Evolutionary conservation across 2,888 invertebrate species (phyloP), one percentile per base, ranked within the genome.

Genomic region (Melangyna quadrimaculata): DNA sequence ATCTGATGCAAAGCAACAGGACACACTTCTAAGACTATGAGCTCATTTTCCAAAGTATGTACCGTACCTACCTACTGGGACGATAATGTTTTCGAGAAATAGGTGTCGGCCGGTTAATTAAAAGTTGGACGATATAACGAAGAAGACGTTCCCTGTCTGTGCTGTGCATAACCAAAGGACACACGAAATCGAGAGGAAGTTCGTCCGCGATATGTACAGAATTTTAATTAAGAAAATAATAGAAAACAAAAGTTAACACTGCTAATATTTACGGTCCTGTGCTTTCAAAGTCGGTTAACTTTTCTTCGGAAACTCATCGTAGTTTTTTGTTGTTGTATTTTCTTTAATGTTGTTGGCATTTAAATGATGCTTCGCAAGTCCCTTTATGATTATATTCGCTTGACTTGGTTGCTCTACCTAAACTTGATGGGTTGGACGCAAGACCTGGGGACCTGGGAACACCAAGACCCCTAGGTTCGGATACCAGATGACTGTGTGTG

Each of bases 21-120:
- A 24, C 55, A 29, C 24, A 35, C 29, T 10, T 55, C 51, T 63
- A 2, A 43, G n/a, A 8, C 10, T 2, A 22, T 14, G 69, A 27
- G 40, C 9, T 43, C 24, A 40, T 61, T 63, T 45, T 7, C 29
- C 14, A 29, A 14, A 45, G 51, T 69, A 40, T 3, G 17, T 43
- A 17, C 43, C 17, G 6, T 3, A 4, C 29, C 24, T 53, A 27
- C 14, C 1, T n/a, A 27, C 53, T 6, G 22, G 37, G 57, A 63
- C 24, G 57, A 59, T 24, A 55, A 48, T 72, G 24, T 19, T 51
- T 45, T 35, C 14, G 48, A 48, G 61, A 70, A 72, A 45, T 79
- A 84, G 75, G 80, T 84, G 80, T 77, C 53, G 53, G 59, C 43
- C 59, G 67, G 84, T 84, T 84, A 84, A 84, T 84, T 84, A 84